Conservation (phyloP, 1,140 invertebrate species). For the Planococcus citri region DNA sequence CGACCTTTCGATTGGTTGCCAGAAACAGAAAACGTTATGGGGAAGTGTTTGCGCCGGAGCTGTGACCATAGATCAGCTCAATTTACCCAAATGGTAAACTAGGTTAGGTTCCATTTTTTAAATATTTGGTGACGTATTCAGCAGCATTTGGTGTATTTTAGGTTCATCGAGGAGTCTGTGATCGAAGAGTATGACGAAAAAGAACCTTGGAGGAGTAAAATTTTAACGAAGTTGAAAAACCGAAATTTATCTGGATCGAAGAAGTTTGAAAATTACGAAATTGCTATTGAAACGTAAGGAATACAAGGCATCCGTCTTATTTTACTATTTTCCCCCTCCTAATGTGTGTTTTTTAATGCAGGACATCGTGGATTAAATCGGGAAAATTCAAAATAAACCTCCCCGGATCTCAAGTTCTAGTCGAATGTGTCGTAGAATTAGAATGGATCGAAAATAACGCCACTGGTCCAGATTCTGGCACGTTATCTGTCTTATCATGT, state of each 20-base stretch:
- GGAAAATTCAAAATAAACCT: slow-evolving; percentile 57
- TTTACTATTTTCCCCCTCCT: background rate
- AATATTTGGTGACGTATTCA: background rate
- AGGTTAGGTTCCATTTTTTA: slow-evolving; percentile 24
- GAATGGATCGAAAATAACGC: slow-evolving; percentile 56
- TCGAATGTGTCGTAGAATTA: slow-evolving; percentile 64
- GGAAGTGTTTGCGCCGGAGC: slow-evolving; percentile 65
- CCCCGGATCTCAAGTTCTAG: slow-evolving; percentile 43
- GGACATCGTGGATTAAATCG: slow-evolving; percentile 67
- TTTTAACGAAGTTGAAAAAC: slow-evolving; percentile 53
- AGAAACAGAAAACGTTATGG: slow-evolving; percentile 38
- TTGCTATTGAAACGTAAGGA: slow-evolving; percentile 60
- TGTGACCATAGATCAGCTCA: slow-evolving; percentile 50
- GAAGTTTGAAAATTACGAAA: slow-evolving; percentile 48
- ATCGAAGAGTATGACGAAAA: slow-evolving; percentile 12
- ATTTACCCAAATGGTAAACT: slow-evolving; percentile 61
- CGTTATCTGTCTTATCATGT: slow-evolving; percentile 49
- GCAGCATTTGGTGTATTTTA: background rate
- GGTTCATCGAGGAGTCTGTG: background rate
- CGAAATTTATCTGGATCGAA: slow-evolving; percentile 39
- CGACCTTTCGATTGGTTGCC: slow-evolving; percentile 33
- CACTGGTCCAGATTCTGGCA: slow-evolving; percentile 50
- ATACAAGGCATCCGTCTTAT: slow-evolving; percentile 24
- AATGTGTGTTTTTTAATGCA: slow-evolving; percentile 25
- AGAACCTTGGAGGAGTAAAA: slow-evolving; percentile 58